A percentile compares a stretch with the other conserved stretches of the same genome.
Conservation (phyloP, 1,140 invertebrate species). For the Drosophila watanabei region DNA sequence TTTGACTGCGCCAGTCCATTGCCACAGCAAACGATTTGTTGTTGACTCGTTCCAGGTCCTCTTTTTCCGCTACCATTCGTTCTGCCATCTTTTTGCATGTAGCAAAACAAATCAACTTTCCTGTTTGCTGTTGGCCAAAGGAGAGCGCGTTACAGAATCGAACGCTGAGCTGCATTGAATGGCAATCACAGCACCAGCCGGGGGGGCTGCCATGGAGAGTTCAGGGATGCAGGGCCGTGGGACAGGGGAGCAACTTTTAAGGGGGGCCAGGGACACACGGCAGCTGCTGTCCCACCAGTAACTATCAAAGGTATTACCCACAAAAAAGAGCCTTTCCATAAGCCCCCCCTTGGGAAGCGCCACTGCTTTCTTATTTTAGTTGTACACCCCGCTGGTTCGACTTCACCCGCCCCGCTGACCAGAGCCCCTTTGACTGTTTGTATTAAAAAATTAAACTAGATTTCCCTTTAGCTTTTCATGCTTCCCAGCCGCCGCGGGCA, state of each 20-base stretch:
- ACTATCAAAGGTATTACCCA: neutral
- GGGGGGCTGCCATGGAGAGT: neutral
- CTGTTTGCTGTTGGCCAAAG: constrained; percentile 49
- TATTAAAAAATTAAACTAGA: constrained; percentile 84
- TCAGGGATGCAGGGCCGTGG: constrained; percentile 9
- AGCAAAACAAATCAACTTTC: constrained; percentile 78
- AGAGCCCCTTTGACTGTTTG: constrained; percentile 68
- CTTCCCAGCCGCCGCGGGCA: constrained; percentile 66
- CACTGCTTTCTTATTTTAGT: constrained; percentile 35
- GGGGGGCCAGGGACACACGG: neutral
- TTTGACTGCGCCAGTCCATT: constrained; percentile 49
- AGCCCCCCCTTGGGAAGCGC: neutral
- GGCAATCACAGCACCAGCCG: constrained; percentile 50
- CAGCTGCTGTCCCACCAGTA: neutral
- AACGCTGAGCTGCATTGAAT: constrained; percentile 71
- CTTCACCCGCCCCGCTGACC: constrained; percentile 13
- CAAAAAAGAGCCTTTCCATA: neutral
- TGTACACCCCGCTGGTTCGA: neutral
- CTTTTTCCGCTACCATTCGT: constrained; percentile 6
- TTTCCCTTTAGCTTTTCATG: constrained; percentile 81
- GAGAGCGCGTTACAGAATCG: constrained; percentile 59
- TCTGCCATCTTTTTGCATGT: constrained; percentile 67
- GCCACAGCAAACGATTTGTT: constrained; percentile 60
- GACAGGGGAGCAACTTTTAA: neutral
- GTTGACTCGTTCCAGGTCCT: constrained; percentile 37